Base-by-base conservation (phyloP, 2,797 vertebrate species). In the Cynodonichthys magdalenae region DNA sequence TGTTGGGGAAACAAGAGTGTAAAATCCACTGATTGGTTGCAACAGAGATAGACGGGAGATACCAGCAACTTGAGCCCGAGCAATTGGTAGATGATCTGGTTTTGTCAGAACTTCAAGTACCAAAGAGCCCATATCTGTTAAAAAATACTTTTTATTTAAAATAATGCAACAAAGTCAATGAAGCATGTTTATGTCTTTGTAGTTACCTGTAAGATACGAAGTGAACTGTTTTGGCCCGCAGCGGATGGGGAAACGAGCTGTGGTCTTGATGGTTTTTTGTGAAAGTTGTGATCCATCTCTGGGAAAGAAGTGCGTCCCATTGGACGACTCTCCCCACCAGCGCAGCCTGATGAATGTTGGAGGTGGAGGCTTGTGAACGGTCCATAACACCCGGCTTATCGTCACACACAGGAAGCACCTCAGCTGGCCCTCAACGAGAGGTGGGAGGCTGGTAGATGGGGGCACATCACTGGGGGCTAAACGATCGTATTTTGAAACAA, bases 281-380 rank as follows among this genome's bases (percentile, higher is more conserved):
- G 94, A 91, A 1, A 76, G 39, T 29, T 92, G 89, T 0, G 87
- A 75, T n/a, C 90, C 86, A 84, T 95, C 93, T 67, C 87, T 87
- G 2, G 96, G 96, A 46, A 89, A 90, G 66, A 99, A 95, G 44
- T 94, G 57, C 0, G 96, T 98, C 15, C 97, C 97, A 0, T 90
- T 81, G 3, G 95, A 92, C 0, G 93, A 95, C 75, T 99, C 97
- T 3, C 97, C 97, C 97, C 97, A 98, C 96, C 97, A 98, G 15
- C 96, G 93, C 64, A 98, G 82, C 74, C 95, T 90, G 58, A 98
- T 82, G 4, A 94, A 86, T 1, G 92, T 81, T 31, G 80, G 68
- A 20, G 87, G n/a, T 0, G 94, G 93, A 20, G 95, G 94, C 46
- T 92, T 95, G 41, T 91, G 71, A 34, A 91, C 81, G 0, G 89